phyloP scores from a whole-genome alignment of 2,113 vertebrate species.

The Bungarus multicinctus region DNA sequence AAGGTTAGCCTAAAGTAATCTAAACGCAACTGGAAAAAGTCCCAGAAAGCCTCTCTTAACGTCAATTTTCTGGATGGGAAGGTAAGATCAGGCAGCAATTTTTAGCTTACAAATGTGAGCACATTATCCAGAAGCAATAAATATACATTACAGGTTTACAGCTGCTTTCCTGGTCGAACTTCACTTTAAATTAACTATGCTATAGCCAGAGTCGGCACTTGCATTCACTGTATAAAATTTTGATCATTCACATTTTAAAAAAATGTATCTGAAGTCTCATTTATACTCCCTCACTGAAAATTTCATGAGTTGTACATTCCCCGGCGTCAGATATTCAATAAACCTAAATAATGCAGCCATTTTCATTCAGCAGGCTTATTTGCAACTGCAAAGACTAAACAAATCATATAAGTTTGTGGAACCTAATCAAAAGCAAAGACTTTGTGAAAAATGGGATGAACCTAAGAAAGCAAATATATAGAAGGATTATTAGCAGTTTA shows the following conservation, averaged over 20 bases:
- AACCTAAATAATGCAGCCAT: conserved; percentile 67
- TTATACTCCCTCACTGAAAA: conserved; percentile 57
- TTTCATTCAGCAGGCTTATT: conserved; percentile 55
- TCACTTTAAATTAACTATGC: conserved; percentile 56
- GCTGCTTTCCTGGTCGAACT: conserved; percentile 43
- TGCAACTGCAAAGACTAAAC: conserved; percentile 43
- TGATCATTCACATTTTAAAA: conserved; percentile 61
- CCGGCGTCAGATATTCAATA: conserved; percentile 65
- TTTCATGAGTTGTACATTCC: conserved; percentile 64
- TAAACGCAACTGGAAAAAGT: background rate
- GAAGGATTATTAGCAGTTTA: background rate
- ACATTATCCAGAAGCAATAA: conserved; percentile 48
- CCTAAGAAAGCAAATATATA: background rate
- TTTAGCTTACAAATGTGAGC: conserved; percentile 33
- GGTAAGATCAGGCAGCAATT: conserved; percentile 28
- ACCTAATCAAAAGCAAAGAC: conserved; percentile 14
- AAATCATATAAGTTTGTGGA: conserved; percentile 26
- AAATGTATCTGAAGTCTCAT: conserved; percentile 56
- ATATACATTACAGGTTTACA: conserved; percentile 35
- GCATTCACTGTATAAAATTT: conserved; percentile 58
- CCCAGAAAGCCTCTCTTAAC: background rate
- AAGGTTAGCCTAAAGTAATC: background rate
- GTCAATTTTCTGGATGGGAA: conserved; percentile 7
- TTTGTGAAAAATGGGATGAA: background rate
- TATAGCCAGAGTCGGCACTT: conserved; percentile 37